phyloP scores from a whole-genome alignment of 2,888 invertebrate species.

The Drosophila anomelani region DNA sequence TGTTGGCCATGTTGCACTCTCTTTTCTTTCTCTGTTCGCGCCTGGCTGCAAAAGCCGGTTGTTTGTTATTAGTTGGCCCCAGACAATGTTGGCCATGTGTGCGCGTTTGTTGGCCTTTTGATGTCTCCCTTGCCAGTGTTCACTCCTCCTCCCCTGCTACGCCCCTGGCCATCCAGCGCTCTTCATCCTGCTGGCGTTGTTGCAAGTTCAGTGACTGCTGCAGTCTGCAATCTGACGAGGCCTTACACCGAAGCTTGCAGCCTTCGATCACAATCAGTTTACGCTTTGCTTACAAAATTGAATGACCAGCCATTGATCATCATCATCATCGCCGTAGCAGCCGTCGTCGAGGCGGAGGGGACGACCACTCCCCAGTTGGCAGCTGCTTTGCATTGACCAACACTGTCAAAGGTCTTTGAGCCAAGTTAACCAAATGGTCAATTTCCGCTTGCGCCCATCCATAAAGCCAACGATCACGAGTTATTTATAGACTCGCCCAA shows the following conservation, averaged over 20 bases:
- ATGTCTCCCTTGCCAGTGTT: conserved; percentile 42
- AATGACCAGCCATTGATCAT: conserved; percentile 74
- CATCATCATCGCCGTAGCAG: conserved; percentile 28
- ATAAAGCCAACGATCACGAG: conserved; percentile 36
- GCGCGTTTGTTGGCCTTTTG: conserved; percentile 56
- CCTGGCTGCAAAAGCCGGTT: conserved; percentile 46
- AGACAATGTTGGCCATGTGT: conserved; percentile 57
- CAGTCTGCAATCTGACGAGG: conserved; percentile 32
- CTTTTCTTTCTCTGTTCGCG: conserved; percentile 26
- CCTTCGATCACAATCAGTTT: conserved; percentile 77
- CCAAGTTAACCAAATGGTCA: conserved; percentile 56
- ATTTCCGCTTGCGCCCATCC: conserved; percentile 65
- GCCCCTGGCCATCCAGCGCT: conserved; percentile 2
- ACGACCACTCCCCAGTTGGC: conserved; percentile 33
- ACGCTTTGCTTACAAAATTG: conserved; percentile 72
- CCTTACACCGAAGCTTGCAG: conserved; percentile 30
- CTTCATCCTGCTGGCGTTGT: conserved; percentile 34
- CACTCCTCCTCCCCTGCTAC: neutral
- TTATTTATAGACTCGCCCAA: conserved; percentile 44
- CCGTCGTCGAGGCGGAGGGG: neutral
- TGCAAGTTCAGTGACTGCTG: conserved; percentile 59
- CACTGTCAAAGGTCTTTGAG: conserved; percentile 51
- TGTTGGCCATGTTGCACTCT: conserved; percentile 12
- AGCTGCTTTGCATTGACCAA: conserved; percentile 58
- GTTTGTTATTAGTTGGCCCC: conserved; percentile 51